Evolutionary conservation across 2,888 invertebrate species (phyloP).

Genomic region (Steromphala cineraria): DNA sequence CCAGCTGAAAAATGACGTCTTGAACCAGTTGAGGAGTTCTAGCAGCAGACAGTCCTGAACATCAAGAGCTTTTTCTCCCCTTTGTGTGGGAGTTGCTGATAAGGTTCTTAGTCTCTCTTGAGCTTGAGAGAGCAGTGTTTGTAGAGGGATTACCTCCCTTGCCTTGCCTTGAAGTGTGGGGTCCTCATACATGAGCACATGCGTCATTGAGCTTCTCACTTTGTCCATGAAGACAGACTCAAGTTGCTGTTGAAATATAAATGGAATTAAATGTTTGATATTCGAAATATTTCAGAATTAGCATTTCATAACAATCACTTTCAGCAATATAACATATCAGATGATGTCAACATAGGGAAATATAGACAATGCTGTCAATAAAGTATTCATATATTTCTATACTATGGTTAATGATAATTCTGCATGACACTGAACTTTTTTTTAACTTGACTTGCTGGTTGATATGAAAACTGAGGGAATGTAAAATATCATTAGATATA

Average conservation of each 20-base stretch:
- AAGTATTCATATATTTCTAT: no score
- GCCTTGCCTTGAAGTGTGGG: conserved; percentile 82
- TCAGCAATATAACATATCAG: no score
- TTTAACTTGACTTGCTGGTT: no score
- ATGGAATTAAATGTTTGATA: no score
- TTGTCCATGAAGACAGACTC: conserved; percentile 62
- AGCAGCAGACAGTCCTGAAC: conserved; percentile 83
- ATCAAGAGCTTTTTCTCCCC: conserved; percentile 29
- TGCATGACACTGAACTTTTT: no score
- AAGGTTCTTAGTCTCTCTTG: conserved; percentile 51
- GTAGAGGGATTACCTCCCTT: conserved; percentile 82
- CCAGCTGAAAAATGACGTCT: conserved; percentile 93
- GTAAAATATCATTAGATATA: no score
- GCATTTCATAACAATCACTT: no score
- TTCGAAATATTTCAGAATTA: no score
- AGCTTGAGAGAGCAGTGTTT: conserved; percentile 81
- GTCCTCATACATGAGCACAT: conserved; percentile 84
- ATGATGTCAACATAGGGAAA: no score
- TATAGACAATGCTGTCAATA: no score
- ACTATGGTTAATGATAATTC: no score
- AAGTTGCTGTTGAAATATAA: conserved; percentile 46
- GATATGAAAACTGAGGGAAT: no score
- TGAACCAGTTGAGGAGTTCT: conserved; percentile 93
- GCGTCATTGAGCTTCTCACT: conserved; percentile 75
- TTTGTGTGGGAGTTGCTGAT: conserved; percentile 24